Base-by-base conservation (phyloP, 1,140 invertebrate species). In the silkworm (Bombyx mori) region DNA sequence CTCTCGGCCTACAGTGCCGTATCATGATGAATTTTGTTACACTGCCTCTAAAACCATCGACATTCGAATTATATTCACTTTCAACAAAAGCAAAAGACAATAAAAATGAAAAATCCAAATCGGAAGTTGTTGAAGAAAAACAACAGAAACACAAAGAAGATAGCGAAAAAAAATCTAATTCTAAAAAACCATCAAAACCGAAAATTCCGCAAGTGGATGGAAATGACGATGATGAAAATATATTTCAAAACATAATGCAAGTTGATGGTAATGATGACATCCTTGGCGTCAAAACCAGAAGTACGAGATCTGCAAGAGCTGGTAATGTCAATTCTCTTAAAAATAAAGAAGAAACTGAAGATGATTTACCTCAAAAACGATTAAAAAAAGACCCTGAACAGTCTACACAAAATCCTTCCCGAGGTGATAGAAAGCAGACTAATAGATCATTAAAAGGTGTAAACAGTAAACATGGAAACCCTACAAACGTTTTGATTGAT, bases 1-100 rank as follows among this genome's bases (percentile, higher is more conserved):
- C 92, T 50, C 89, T 97, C 60, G 96, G 96, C 0, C 82, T 97
- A 52, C 92, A 94, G 71, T 93, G 93, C 66, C 88, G 97, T 59
- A 77, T 98, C 45, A 91, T 98, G n/a, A 89, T 92, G 8, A 92
- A 91, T 61, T 89, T 94, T 69, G 88, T 90, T 62, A 83, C 90
- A 43, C 77, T 93, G 54, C 91, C 92, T 1, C 79, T 93, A 44
- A 91, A 90, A 75, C 91, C 91, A 42, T 84, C 80, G 42, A 79
- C 68, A 58, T 89, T 77, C 56, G 92, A 92, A 67, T 80, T 93
- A 42, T 89, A 89, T 71, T 90, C 90, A 6, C 77, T 91, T 51
- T 91, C 90, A 63, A 73, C 88, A 46, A 91, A 90, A 74, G 45
- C 55, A 44, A 79, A 35, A 35, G 26, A 35, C 26, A 35, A 35